A percentile compares a stretch with the other conserved stretches of the same genome.
Evolutionary conservation across 2,888 invertebrate species (phyloP).

Genomic region (Esperia sulphurella): DNA sequence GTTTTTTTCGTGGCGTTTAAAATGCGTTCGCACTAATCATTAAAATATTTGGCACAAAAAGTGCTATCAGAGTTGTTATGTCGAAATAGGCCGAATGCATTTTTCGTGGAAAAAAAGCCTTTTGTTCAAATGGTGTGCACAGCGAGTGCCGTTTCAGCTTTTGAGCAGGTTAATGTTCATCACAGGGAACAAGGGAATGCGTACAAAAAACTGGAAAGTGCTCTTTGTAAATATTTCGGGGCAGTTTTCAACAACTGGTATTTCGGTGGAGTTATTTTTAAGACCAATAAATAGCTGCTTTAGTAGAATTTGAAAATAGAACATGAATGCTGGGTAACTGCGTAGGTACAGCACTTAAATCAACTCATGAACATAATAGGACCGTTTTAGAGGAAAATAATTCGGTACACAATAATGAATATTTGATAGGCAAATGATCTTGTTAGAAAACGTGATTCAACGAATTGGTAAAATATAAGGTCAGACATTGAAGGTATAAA

Average conservation of each 20-base stretch:
- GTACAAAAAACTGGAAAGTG: conserved; percentile 24
- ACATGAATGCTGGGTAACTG: too few relatives aligned
- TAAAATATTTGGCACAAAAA: not conserved
- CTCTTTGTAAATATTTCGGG: conserved; percentile 31
- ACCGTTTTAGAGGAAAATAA: too few relatives aligned
- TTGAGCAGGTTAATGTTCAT: conserved; percentile 54
- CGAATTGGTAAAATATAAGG: too few relatives aligned
- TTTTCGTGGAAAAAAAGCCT: conserved; percentile 38
- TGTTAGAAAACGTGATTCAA: too few relatives aligned
- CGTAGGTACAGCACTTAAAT: too few relatives aligned
- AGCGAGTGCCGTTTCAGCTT: conserved; percentile 42
- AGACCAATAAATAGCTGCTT: not conserved
- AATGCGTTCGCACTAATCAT: not conserved
- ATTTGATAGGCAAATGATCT: too few relatives aligned
- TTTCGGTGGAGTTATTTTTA: conserved; percentile 3
- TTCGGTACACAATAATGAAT: too few relatives aligned
- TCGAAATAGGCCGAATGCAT: conserved; percentile 36
- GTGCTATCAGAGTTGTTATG: conserved; percentile 16
- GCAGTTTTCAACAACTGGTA: conserved; percentile 12
- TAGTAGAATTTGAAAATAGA: too few relatives aligned
- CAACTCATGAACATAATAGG: too few relatives aligned
- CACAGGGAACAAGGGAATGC: conserved; percentile 35
- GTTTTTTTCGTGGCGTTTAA: too few relatives aligned
- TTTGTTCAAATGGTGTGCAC: conserved; percentile 38
- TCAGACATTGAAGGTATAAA: too few relatives aligned